Evolutionary conservation across 1,140 invertebrate species (phyloP).

Genomic region (Olivierus martensii): DNA sequence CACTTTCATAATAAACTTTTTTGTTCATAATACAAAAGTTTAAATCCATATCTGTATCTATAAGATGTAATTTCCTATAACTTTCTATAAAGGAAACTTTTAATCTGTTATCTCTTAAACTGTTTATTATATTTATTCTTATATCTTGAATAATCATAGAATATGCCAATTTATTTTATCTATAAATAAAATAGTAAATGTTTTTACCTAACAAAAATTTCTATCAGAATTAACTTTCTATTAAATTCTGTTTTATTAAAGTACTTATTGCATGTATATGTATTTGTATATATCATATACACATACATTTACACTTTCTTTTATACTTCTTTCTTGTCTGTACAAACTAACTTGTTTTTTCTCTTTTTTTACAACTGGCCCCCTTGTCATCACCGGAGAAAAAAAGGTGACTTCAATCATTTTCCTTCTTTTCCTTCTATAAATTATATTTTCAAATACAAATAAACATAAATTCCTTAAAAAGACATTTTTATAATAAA

Average conservation of each 20-base stretch:
- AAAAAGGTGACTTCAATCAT: constrained; percentile 14
- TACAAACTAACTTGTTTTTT: constrained; percentile 12
- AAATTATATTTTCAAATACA: neutral
- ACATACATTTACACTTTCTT: neutral
- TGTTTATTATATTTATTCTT: no score
- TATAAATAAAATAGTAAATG: no score
- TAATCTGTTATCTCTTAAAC: no score
- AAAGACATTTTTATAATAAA: neutral
- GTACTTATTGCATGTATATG: neutral
- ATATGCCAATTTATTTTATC: no score
- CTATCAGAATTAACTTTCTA: neutral
- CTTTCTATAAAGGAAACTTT: no score
- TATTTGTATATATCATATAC: neutral
- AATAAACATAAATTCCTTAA: neutral
- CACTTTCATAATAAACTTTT: no score
- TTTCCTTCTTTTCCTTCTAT: neutral
- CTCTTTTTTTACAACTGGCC: constrained; percentile 17
- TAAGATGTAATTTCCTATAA: no score
- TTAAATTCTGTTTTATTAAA: neutral
- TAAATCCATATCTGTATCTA: no score
- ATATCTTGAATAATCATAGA: no score
- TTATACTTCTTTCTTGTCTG: constrained; percentile 4
- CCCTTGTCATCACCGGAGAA: constrained; percentile 17
- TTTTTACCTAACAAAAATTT: neutral
- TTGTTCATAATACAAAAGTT: no score